Evolutionary conservation across 2,113 vertebrate genomes (phyloP).

Genomic region (Synodontis membranacea): DNA sequence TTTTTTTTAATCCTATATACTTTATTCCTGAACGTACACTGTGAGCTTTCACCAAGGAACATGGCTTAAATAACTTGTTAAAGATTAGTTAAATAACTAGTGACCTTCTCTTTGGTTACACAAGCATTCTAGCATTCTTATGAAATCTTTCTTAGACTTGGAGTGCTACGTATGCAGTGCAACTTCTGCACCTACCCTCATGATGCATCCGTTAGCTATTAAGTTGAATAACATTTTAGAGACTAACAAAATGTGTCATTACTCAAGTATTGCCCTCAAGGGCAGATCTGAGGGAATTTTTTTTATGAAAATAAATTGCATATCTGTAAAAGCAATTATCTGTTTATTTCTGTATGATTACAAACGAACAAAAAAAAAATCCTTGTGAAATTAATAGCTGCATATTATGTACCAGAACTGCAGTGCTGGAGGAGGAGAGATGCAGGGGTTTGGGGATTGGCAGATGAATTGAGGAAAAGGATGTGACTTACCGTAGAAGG

Average conservation of each 20-base stretch:
- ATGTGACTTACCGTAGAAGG: background rate
- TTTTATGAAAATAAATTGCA: background rate
- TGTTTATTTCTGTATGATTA: background rate
- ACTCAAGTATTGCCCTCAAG: background rate
- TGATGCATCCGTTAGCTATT: background rate
- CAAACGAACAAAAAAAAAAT: background rate
- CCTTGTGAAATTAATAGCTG: background rate
- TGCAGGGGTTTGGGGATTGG: background rate
- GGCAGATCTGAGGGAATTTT: background rate
- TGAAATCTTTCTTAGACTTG: background rate
- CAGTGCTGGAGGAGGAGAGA: background rate
- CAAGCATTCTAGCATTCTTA: background rate
- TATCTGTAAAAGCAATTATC: background rate
- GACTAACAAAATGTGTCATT: background rate
- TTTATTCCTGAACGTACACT: background rate
- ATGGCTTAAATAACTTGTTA: background rate
- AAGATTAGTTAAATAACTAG: background rate
- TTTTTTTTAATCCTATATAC: background rate
- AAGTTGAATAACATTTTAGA: background rate
- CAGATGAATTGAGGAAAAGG: background rate
- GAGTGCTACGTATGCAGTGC: background rate
- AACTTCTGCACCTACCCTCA: background rate
- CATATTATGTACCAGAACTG: background rate
- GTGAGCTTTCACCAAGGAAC: background rate
- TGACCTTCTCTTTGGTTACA: background rate